These are phyloP conservation scores for Drosophila borealis DNA, from an alignment of 2,888 invertebrate species.

Conservation along the genomic window DNA sequence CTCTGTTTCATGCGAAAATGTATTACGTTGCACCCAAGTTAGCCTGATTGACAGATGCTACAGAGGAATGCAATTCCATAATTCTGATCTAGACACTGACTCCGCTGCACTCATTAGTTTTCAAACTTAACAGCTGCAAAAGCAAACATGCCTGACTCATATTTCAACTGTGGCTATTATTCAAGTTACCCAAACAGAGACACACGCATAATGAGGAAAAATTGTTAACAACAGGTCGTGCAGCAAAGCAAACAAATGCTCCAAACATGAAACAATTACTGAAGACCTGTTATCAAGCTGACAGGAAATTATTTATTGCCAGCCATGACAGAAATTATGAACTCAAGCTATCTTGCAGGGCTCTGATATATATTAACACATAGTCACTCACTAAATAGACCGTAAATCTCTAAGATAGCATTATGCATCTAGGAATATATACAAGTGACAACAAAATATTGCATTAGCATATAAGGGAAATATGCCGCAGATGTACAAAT, in stretches of 20 bases:
- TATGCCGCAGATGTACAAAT: no score
- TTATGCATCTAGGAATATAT: no score
- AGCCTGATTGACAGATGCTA: conserved; percentile 41
- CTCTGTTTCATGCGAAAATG: conserved; percentile 27
- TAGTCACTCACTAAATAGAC: no score
- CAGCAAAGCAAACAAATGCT: conserved; percentile 24
- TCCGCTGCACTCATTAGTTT: conserved; percentile 25
- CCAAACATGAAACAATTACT: conserved; percentile 15
- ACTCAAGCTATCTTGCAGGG: conserved; percentile 30
- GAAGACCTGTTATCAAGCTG: conserved; percentile 41
- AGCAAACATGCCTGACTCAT: conserved; percentile 43
- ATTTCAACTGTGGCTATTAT: conserved; percentile 43
- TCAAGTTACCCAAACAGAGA: conserved; percentile 1
- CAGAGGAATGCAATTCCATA: conserved; percentile 19
- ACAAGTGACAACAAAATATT: no score
- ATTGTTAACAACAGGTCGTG: neutral
- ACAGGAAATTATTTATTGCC: conserved; percentile 53
- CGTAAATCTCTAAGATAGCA: no score
- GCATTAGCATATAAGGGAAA: no score
- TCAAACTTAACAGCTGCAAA: conserved; percentile 38
- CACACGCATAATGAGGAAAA: conserved; percentile 56
- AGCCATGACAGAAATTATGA: conserved; percentile 39
- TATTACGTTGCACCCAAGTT: conserved; percentile 14
- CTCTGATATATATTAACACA: no score
- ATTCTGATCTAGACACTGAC: conserved; percentile 17